Percentiles rank a stretch among this genome's conserved stretches.
phyloP scores from a whole-genome alignment of 2,888 invertebrate genomes.

The Stenoptilia bipunctidactyla region DNA sequence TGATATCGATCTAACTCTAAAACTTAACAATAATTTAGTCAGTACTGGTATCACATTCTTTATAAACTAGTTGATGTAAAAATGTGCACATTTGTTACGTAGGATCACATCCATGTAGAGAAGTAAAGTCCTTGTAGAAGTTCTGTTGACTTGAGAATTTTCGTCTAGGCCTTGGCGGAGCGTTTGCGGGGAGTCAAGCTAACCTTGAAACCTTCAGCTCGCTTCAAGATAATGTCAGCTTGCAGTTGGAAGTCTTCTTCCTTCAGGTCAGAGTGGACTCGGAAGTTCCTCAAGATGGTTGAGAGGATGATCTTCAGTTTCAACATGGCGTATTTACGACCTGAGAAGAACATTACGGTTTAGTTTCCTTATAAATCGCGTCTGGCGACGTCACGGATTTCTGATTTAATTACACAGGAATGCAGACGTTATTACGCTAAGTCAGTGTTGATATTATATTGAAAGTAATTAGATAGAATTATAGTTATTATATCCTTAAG shows the following conservation, averaged over 20 bases:
- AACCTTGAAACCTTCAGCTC: constrained; percentile 82
- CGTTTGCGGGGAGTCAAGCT: constrained; percentile 76
- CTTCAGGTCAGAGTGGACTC: constrained; percentile 75
- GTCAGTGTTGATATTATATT: too few species aligned
- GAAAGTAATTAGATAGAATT: too few species aligned
- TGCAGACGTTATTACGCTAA: too few species aligned
- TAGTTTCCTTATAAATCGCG: too few species aligned
- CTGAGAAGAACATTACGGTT: constrained; percentile 40
- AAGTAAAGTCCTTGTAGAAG: constrained; percentile 16
- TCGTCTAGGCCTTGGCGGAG: constrained; percentile 39
- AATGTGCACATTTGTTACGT: constrained; percentile 25
- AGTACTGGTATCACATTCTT: constrained; percentile 37
- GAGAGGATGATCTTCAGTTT: constrained; percentile 83
- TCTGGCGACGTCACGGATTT: too few species aligned
- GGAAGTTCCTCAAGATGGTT: constrained; percentile 80
- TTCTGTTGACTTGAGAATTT: constrained; percentile 11
- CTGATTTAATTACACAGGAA: too few species aligned
- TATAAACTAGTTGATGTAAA: constrained; percentile 19
- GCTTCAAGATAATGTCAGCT: constrained; percentile 83
- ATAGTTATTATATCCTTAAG: too few species aligned
- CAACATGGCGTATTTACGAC: constrained; percentile 84
- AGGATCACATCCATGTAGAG: neutral
- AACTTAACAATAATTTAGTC: constrained; percentile 37
- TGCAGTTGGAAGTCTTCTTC: constrained; percentile 80
- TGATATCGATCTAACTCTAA: constrained; percentile 26